Percentiles rank a stretch among this genome's conserved stretches.
Conservation (phyloP, 2,797 vertebrate species). For the Sparus aurata region DNA sequence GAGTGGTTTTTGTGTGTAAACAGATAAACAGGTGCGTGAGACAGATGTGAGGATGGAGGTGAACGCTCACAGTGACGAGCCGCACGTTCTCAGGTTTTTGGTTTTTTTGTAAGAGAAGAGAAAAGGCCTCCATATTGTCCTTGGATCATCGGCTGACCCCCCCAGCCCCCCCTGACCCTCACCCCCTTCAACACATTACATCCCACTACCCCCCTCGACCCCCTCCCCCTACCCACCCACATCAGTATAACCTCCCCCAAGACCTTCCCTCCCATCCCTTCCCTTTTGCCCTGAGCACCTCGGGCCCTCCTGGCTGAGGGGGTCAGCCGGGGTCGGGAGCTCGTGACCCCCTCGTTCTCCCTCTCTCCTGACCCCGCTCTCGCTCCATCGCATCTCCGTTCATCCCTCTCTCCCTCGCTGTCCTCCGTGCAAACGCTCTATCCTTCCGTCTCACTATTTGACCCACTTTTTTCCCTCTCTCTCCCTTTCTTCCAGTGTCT, state of each 20-base stretch:
- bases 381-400: slow-evolving; percentile 19
- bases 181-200: slow-evolving; percentile 50
- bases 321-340: slow-evolving; percentile 68
- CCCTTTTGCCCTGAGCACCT: slow-evolving; percentile 26
- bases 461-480: slow-evolving; percentile 68
- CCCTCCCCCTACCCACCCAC: slow-evolving; percentile 16
- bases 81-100: not conserved
- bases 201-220: slow-evolving; percentile 19
- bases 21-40: not conserved
- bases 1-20: not conserved
- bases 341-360: slow-evolving; percentile 41
- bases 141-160: slow-evolving; percentile 50
- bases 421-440: slow-evolving; percentile 45
- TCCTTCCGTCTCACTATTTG: slow-evolving; percentile 68
- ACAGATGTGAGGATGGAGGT: slow-evolving; percentile 26
- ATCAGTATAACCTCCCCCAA: slow-evolving; percentile 37
- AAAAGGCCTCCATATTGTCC: slow-evolving; percentile 35
- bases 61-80: not conserved
- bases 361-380: slow-evolving; percentile 39
- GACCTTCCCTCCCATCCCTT: slow-evolving; percentile 22
- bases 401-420: slow-evolving; percentile 22
- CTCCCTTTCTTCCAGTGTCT: slow-evolving; percentile 31
- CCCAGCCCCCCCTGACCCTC: slow-evolving; percentile 15
- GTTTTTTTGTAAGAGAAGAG: not conserved
- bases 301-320: slow-evolving; percentile 39